Evolutionary conservation across 2,113 vertebrate species (phyloP).

Genomic region (Mesitornis unicolor): DNA sequence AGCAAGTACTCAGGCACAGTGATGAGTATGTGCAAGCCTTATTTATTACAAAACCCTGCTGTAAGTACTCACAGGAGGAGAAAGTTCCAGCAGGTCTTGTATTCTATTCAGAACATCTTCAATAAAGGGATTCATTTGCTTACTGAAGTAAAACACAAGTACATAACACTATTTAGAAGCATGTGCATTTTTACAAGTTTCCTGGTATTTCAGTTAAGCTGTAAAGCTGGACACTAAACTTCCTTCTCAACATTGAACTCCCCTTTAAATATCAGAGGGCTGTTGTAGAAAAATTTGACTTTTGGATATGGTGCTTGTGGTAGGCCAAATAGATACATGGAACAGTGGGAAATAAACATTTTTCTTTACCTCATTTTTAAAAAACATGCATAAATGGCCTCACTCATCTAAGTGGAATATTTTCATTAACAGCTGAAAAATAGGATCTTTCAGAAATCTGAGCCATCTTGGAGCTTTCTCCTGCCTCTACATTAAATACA

Average conservation of each 20-base stretch:
- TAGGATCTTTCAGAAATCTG: neutral
- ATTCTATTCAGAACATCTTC: conserved; percentile 94
- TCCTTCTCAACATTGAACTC: neutral
- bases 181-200: neutral
- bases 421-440: neutral
- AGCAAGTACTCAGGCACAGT: neutral
- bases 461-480: neutral
- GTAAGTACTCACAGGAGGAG: conserved; percentile 86
- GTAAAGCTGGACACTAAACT: neutral
- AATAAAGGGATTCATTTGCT: conserved; percentile 94
- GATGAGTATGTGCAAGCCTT: neutral
- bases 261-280: neutral
- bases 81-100: conserved; percentile 92
- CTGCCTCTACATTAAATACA: neutral
- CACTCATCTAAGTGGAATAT: neutral
- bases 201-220: neutral
- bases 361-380: neutral
- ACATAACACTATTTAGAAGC: neutral
- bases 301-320: neutral
- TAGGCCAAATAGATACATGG: neutral
- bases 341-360: neutral
- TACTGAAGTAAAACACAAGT: conserved; percentile 71
- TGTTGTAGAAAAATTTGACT: neutral
- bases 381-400: neutral
- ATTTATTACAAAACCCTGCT: neutral